Evolutionary conservation across 23 tunicate species (phyloP).

Genomic region (Phallusia fumigata): DNA sequence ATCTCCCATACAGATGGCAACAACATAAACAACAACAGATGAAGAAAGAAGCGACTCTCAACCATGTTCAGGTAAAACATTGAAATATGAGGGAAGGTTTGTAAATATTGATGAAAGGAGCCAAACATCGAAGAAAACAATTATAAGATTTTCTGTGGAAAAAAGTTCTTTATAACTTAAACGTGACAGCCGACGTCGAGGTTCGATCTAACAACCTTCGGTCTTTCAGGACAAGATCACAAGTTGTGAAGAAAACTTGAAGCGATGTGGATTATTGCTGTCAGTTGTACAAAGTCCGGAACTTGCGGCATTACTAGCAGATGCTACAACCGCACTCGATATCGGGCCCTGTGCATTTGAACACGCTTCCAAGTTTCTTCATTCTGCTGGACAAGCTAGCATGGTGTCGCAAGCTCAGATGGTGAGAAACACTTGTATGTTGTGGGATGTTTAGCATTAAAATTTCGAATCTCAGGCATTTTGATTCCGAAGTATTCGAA

Average conservation of each 20-base stretch:
- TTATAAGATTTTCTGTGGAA: too few relatives aligned
- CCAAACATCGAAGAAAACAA: too few relatives aligned
- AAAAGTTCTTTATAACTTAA: too few relatives aligned
- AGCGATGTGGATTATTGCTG: constrained; percentile 39
- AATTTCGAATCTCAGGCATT: too few relatives aligned
- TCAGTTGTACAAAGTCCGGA: constrained; percentile 56
- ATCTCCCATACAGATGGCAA: constrained; percentile 58
- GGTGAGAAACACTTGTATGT: too few relatives aligned
- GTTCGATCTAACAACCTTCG: too few relatives aligned
- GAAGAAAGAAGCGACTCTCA: constrained; percentile 52
- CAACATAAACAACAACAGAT: constrained; percentile 70
- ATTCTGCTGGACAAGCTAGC: constrained; percentile 83
- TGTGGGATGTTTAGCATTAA: too few relatives aligned
- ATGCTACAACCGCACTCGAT: constrained; percentile 55
- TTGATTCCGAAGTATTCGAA: too few relatives aligned
- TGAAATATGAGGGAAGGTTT: too few relatives aligned
- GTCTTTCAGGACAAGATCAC: constrained; percentile 61
- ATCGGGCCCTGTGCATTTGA: constrained; percentile 76
- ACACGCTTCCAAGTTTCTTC: constrained; percentile 69
- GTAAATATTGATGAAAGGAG: too few relatives aligned
- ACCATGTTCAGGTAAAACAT: constrained; percentile 68
- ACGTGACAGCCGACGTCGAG: background rate
- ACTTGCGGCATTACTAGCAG: constrained; percentile 61
- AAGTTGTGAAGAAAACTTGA: constrained; percentile 58
- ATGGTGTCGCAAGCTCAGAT: constrained; percentile 84